Base-by-base conservation (phyloP, 2,888 invertebrate genomes). In the Autographa pulchrina region DNA sequence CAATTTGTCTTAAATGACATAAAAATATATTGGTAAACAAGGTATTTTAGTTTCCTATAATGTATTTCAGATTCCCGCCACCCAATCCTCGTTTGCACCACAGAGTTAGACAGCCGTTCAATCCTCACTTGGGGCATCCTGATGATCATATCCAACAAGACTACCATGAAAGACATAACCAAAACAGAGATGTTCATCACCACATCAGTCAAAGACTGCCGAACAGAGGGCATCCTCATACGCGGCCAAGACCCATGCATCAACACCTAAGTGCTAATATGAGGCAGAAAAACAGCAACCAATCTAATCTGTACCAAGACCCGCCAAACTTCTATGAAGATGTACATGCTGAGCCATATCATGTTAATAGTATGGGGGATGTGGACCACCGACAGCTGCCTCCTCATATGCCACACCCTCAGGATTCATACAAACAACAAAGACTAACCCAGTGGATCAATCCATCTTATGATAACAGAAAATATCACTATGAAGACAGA, bases 321-420 rank as follows among this genome's bases (percentile, higher is more conserved):
- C 41, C 74, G 11, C 7, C 58, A 38, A 79, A 76, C 52, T 84
- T 68, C 75, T 90, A 89, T 82, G 83, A 88, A 16, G 85, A 87
- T 52, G 68, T 70, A 31, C 68, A 79, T 63, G 60, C 32, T 54
- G 85, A 86, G 25, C 68, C 74, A 54, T 87, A 71, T 75, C 88
- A 85, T 75, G 73, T 91, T 20, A 95, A 94, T 75, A 92, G 88
- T 75, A 90, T 93, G 90, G 93, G 94, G 20, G 94, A 95, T 88
- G 75, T 94, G 18, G 95, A 95, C 80, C 91, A 91, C 25, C 85
- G 94, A 20, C 91, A 89, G 48, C 16, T 48, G 70, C 64, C 74
- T 38, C 64, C 72, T 18, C 81, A 72, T 20, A 18, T 62, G 56
- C 62, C 74, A 9, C 82, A 77, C 16, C 43, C 59, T 62, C 75